Conservation (phyloP, 2,888 invertebrate species). For the Itoplectis maculator region DNA sequence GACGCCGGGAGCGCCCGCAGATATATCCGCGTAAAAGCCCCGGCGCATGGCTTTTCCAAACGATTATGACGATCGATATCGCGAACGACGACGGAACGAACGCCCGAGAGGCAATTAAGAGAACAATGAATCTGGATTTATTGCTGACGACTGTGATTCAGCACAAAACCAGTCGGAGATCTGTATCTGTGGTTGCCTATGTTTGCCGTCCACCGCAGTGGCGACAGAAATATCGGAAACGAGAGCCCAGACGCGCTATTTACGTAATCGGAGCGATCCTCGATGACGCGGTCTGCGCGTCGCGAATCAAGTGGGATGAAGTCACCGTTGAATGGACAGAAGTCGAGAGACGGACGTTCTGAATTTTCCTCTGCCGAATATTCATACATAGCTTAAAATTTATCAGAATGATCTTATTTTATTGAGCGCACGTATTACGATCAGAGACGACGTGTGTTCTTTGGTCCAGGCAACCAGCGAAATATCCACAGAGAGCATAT, state of each 20-base stretch:
- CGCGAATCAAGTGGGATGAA: neutral
- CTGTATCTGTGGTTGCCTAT: neutral
- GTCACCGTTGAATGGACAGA: neutral
- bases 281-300: conserved; percentile 32
- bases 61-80: neutral
- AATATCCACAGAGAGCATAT: neutral
- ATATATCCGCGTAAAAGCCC: neutral
- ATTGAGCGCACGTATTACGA: neutral
- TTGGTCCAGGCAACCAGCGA: no score
- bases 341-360: neutral
- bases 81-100: neutral
- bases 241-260: conserved; percentile 2
- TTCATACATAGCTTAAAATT: neutral
- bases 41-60: neutral
- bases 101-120: neutral
- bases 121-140: conserved; percentile 1
- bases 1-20: no score
- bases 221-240: conserved; percentile 15
- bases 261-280: conserved; percentile 37
- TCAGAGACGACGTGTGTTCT: neutral
- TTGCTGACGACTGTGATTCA: conserved; percentile 23
- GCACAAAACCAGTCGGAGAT: conserved; percentile 4
- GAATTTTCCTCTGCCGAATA: neutral
- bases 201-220: neutral
- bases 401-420: neutral